Conservation (phyloP, 64 coral and sea anemone species). For the Platygyra sinensis region DNA sequence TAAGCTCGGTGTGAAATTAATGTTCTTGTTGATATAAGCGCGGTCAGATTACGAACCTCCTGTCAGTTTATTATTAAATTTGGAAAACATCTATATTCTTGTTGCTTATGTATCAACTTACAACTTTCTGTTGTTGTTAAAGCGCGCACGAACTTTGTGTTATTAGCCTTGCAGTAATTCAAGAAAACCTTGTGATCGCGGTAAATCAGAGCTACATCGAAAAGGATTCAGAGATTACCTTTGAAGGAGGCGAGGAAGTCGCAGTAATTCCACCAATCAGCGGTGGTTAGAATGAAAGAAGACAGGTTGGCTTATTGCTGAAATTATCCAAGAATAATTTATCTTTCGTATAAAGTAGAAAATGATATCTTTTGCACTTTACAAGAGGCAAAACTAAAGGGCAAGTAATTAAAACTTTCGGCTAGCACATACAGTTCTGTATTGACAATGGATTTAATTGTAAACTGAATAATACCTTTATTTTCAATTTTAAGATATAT, state of each 20-base stretch:
- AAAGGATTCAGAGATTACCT: slow-evolving; percentile 11
- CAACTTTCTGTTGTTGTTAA: neutral
- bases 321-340: neutral
- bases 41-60: neutral
- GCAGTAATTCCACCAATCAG: slow-evolving; percentile 78
- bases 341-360: too few species aligned
- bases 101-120: neutral
- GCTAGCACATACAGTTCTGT: too few species aligned
- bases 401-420: too few species aligned
- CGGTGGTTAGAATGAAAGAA: slow-evolving; percentile 61
- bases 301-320: slow-evolving; percentile 8
- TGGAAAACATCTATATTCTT: neutral
- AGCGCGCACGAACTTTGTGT: neutral
- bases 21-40: neutral
- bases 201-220: slow-evolving; percentile 76
- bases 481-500: neutral
- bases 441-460: too few species aligned
- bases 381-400: too few species aligned
- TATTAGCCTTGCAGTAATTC: slow-evolving; percentile 63
- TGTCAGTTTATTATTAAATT: neutral
- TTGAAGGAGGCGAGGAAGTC: slow-evolving; percentile 62
- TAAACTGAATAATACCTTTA: neutral
- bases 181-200: slow-evolving; percentile 59
- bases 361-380: too few species aligned
- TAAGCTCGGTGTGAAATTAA: slow-evolving; percentile 16